These are phyloP conservation scores for Netelia virgata DNA, from an alignment of 2,888 invertebrate species.

Conservation along the genomic window DNA sequence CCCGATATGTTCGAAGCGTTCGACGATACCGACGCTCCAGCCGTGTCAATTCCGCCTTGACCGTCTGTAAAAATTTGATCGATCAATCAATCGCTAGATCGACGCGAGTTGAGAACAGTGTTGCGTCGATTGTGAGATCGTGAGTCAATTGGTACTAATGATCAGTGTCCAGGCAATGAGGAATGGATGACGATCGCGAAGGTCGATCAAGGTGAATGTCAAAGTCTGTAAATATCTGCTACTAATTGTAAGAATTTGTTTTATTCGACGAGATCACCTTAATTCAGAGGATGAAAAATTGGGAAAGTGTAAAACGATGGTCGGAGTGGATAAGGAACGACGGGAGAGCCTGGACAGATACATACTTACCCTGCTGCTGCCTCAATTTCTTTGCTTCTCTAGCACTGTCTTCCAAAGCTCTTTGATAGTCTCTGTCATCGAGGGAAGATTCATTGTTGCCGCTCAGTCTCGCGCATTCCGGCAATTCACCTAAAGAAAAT, in stretches of 20 bases:
- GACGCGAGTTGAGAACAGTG: not conserved
- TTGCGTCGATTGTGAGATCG: slow-evolving; percentile 3
- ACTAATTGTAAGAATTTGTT: not conserved
- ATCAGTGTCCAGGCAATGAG: slow-evolving; percentile 68
- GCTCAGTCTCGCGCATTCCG: slow-evolving; percentile 93
- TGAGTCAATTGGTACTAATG: not conserved
- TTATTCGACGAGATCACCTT: not conserved
- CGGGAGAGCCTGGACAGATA: slow-evolving; percentile 74
- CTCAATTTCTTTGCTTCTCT: slow-evolving; percentile 79
- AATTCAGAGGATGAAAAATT: slow-evolving; percentile 15
- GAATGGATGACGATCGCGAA: slow-evolving; percentile 47
- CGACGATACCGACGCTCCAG: slow-evolving; percentile 66
- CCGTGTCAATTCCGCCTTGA: slow-evolving; percentile 72
- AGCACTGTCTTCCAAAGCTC: slow-evolving; percentile 91
- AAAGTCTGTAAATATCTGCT: not conserved
- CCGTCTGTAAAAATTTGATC: slow-evolving; percentile 70
- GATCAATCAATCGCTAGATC: slow-evolving; percentile 22
- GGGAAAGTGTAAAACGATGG: slow-evolving; percentile 1
- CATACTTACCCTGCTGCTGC: slow-evolving; percentile 78
- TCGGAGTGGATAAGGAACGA: slow-evolving; percentile 54
- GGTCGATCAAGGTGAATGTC: not conserved
- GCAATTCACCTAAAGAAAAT: slow-evolving; percentile 86
- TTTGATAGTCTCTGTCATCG: slow-evolving; percentile 90
- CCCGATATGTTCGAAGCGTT: slow-evolving; percentile 68
- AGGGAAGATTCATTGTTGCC: slow-evolving; percentile 89